Conservation (phyloP, 37 sponge, comb jelly and placozoan genomes). For the Mnemiopsis leidyi region DNA sequence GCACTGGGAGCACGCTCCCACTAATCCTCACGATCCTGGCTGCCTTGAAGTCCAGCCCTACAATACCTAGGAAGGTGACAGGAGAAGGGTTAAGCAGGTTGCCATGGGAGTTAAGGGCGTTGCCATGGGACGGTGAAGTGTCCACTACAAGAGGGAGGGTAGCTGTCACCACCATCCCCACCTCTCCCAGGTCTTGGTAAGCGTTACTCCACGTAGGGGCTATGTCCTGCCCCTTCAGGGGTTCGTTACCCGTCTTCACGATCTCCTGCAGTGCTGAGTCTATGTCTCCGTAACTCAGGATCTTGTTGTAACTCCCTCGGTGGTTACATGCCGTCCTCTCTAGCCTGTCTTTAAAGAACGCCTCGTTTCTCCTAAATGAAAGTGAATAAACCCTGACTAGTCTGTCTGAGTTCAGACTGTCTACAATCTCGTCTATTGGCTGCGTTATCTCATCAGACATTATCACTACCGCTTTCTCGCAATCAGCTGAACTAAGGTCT, state of each 20-base stretch:
- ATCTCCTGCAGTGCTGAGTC: conserved; percentile 18
- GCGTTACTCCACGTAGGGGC: conserved; percentile 23
- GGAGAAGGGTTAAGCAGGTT: not conserved
- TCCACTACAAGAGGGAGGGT: conserved; percentile 5
- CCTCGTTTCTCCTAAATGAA: conserved; percentile 9
- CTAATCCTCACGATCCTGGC: not conserved
- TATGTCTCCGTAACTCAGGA: conserved; percentile 23
- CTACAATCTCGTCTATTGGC: not conserved
- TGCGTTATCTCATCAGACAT: conserved; percentile 28
- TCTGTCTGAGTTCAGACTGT: not conserved
- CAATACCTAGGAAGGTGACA: conserved; percentile 17
- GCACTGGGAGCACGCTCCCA: conserved; percentile 5
- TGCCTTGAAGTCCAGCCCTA: conserved; percentile 41
- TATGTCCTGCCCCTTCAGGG: not conserved
- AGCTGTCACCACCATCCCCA: conserved; percentile 37
- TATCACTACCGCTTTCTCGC: not conserved
- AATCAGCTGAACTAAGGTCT: not conserved
- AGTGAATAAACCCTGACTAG: not conserved
- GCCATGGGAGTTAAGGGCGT: not conserved
- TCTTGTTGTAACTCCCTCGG: not conserved
- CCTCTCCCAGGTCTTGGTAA: not conserved
- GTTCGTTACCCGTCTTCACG: not conserved
- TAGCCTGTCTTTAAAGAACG: not conserved
- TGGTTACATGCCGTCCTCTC: not conserved
- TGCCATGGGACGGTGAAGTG: not conserved